phyloP scores from a whole-genome alignment of 2,113 vertebrate species.

The Scytalopus superciliaris region DNA sequence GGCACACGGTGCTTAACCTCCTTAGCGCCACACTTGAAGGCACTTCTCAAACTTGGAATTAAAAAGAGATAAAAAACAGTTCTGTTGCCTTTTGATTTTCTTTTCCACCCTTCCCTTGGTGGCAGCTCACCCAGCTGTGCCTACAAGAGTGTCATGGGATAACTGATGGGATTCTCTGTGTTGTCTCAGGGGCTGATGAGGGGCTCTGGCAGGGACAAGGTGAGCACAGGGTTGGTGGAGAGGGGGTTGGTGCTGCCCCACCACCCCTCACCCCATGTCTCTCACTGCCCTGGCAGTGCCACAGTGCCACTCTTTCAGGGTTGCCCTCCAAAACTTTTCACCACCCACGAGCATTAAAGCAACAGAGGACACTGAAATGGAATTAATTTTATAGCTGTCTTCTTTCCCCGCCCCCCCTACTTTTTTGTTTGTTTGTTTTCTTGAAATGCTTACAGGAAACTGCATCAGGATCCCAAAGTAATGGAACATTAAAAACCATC shows the following conservation, averaged over 20 bases:
- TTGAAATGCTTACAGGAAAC: neutral
- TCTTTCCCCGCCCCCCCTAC: rapidly evolving
- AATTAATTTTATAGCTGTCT: neutral
- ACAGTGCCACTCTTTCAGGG: too few species aligned
- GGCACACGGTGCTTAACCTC: too few species aligned
- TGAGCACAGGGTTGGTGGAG: too few species aligned
- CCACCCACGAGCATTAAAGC: neutral
- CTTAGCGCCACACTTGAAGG: too few species aligned
- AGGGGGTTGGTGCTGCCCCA: too few species aligned
- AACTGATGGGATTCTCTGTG: neutral
- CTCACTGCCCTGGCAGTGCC: too few species aligned
- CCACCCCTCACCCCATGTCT: too few species aligned
- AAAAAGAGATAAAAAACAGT: neutral
- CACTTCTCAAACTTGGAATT: neutral
- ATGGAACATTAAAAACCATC: neutral
- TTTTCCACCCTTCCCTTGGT: rapidly evolving
- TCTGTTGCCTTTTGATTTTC: too few species aligned
- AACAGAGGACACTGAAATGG: neutral
- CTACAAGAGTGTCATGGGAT: neutral
- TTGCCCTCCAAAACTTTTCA: neutral
- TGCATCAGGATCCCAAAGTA: neutral
- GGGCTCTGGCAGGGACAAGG: too few species aligned
- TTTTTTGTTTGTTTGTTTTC: too few species aligned
- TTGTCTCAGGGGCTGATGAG: rapidly evolving
- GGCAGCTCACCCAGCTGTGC: neutral